Evolutionary conservation across 2,888 invertebrate species (phyloP).

Genomic region (Hypomecis punctinalis): DNA sequence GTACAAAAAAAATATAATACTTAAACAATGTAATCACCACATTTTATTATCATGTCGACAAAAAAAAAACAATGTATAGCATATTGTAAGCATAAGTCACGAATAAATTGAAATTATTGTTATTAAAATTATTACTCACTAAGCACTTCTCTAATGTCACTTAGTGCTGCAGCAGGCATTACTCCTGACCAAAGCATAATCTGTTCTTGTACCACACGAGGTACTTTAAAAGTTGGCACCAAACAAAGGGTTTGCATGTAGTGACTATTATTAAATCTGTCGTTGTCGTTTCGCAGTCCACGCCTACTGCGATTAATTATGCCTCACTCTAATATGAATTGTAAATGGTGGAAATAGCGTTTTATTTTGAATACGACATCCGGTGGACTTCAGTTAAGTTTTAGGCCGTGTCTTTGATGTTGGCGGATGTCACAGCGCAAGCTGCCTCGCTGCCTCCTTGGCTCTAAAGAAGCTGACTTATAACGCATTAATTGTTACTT

Average conservation of each 20-base stretch:
- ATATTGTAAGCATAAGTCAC: no score
- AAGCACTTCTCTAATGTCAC: not conserved
- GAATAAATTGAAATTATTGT: no score
- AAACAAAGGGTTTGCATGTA: constrained; percentile 58
- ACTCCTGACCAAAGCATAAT: constrained; percentile 9
- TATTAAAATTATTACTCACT: not conserved
- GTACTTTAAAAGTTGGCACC: constrained; percentile 48
- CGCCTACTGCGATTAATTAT: constrained; percentile 73
- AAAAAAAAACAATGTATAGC: no score
- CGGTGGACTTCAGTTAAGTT: constrained; percentile 41
- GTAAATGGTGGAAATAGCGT: constrained; percentile 48
- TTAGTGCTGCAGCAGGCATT: not conserved
- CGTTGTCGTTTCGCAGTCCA: constrained; percentile 56
- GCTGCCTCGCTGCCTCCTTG: no score
- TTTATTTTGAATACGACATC: constrained; percentile 55
- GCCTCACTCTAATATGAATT: constrained; percentile 62
- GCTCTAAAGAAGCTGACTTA: no score
- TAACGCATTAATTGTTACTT: no score
- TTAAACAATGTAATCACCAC: no score
- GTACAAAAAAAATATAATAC: no score
- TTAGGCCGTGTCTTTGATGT: no score
- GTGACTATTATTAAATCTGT: constrained; percentile 2
- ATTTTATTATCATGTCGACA: no score
- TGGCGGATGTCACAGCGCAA: no score
- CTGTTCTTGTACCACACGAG: constrained; percentile 46